Base-by-base conservation (phyloP, 1,140 invertebrate genomes). In the Archivesica marissinica region DNA sequence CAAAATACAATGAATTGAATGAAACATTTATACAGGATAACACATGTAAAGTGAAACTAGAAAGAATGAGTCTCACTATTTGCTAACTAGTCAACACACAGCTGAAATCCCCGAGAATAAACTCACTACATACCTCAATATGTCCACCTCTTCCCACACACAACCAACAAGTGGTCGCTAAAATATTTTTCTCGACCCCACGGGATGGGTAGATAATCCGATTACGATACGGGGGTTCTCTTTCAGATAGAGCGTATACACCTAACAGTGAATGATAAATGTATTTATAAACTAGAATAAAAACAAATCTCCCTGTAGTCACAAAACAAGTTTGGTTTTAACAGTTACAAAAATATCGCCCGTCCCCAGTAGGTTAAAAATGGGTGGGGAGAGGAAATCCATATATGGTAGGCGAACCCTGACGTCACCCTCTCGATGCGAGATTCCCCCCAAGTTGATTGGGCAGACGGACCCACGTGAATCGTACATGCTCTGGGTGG, bases 311-410 rank as follows among this genome's bases (percentile, higher is more conserved):
- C 44, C 11, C n/a, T 13, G 2, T n/a, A 23, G 4, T 28, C n/a
- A 2, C 38, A 25, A 50, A 13, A 17, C 28, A 72, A 44, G 2
- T 23, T 17, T 41, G 68, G n/a, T 35, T n/a, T n/a, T 64, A 30
- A 41, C 38, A 4, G 30, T 79, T 44, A 59, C n/a, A 64, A 66
- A 66, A 66, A 79, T 79, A 23, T 79, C 11, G 15, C 89, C 88
- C 86, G 89, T 84, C 89, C 89, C 89, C 87, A 44, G 77, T 75
- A 83, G 72, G 80, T 77, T 81, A 77, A 76, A 86, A 86, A 74
- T 88, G 89, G 89, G 89, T 89, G 89, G 88, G 89, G 89, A 86
- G 86, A 81, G 80, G 86, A 88, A 88, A 78, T 87, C 89, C 88
- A 88, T 86, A 90, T 89, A 88, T 87, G 89, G 89, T 56, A 54